phyloP scores from a whole-genome alignment of 2,888 invertebrate genomes.

The Sturmia bella region DNA sequence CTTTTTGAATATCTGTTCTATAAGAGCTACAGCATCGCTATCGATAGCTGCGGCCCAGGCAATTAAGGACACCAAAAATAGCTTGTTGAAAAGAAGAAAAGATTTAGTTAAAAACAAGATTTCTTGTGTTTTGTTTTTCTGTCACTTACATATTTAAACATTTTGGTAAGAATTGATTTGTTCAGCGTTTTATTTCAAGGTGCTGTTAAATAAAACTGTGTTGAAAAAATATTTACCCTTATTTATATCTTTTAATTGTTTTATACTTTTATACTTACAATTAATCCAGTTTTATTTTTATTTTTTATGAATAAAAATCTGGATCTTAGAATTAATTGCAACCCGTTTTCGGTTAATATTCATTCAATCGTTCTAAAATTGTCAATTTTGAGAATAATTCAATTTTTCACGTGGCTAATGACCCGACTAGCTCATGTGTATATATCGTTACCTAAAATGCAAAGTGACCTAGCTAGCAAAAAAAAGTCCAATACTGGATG shows the following conservation, averaged over 20 bases:
- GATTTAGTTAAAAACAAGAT: neutral
- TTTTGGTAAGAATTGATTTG: slow-evolving; percentile 38
- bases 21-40: slow-evolving; percentile 76
- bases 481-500: too few species aligned
- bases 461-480: too few species aligned
- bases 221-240: slow-evolving; percentile 9
- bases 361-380: slow-evolving; percentile 13
- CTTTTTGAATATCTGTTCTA: slow-evolving; percentile 73
- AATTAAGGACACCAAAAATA: slow-evolving; percentile 70
- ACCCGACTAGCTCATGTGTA: too few species aligned
- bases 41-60: slow-evolving; percentile 69
- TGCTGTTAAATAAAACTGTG: slow-evolving; percentile 46
- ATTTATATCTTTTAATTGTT: slow-evolving; percentile 52
- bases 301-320: neutral
- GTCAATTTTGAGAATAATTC: slow-evolving; percentile 3
- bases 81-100: slow-evolving; percentile 49
- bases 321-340: slow-evolving; percentile 1
- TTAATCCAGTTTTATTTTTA: slow-evolving; percentile 23
- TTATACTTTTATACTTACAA: slow-evolving; percentile 1
- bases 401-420: neutral
- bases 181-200: slow-evolving; percentile 11
- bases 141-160: slow-evolving; percentile 75
- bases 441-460: too few species aligned
- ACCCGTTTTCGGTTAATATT: slow-evolving; percentile 16
- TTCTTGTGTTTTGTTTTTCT: slow-evolving; percentile 6